phyloP scores from a whole-genome alignment of 1,140 invertebrate genomes.

The Asbolus verrucosus region DNA sequence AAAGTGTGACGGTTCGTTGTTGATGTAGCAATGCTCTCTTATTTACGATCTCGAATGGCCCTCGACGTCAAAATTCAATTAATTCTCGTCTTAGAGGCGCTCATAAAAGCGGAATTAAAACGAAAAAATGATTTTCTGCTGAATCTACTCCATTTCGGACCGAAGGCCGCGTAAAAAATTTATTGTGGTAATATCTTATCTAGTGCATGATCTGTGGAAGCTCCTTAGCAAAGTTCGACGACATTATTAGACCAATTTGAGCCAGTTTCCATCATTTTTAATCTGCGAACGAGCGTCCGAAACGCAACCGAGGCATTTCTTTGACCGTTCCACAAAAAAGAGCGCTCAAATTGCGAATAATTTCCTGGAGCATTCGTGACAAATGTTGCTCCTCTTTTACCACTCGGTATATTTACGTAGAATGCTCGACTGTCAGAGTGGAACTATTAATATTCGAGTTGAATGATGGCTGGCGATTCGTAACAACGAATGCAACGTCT shows the following conservation, averaged over 20 bases:
- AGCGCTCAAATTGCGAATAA: slow-evolving; percentile 18
- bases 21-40: too few relatives aligned
- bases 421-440: slow-evolving; percentile 36
- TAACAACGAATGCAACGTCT: slow-evolving; percentile 34
- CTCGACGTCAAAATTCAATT: too few relatives aligned
- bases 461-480: slow-evolving; percentile 39
- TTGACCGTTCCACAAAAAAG: slow-evolving; percentile 13
- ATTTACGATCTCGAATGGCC: too few relatives aligned
- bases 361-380: slow-evolving; percentile 35
- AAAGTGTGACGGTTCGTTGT: too few relatives aligned
- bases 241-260: slow-evolving; percentile 12
- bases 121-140: too few relatives aligned
- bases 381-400: slow-evolving; percentile 30
- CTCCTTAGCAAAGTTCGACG: background rate
- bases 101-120: too few relatives aligned
- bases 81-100: too few relatives aligned
- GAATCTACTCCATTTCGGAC: too few relatives aligned
- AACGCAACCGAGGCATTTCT: too few relatives aligned
- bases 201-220: slow-evolving; percentile 3
- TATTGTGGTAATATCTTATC: slow-evolving; percentile 15
- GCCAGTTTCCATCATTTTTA: background rate
- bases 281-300: too few relatives aligned
- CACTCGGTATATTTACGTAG: slow-evolving; percentile 25
- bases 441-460: slow-evolving; percentile 44
- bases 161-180: too few relatives aligned